A percentile compares a stretch with the other conserved stretches of the same genome.
Conservation (phyloP, 2,797 vertebrate genomes). For the Betta splendens region DNA sequence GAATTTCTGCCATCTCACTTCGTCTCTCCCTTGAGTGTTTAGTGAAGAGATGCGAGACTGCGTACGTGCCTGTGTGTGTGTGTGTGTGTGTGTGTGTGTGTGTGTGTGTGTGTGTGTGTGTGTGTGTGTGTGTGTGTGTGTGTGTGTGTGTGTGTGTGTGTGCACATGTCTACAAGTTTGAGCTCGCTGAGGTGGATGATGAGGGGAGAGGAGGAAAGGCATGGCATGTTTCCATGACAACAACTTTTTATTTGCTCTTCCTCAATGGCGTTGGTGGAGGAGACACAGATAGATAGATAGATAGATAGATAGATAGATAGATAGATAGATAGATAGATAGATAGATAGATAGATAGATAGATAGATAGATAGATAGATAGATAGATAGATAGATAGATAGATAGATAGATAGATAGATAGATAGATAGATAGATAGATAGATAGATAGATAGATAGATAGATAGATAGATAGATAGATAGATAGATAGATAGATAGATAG, state of each 20-base stretch:
- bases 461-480: conserved; percentile 25
- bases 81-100: not conserved
- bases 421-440: conserved; percentile 30
- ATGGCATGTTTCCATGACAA: conserved; percentile 80
- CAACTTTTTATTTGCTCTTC: conserved; percentile 75
- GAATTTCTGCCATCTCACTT: conserved; percentile 14
- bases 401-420: conserved; percentile 36
- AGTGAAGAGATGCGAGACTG: conserved; percentile 29
- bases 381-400: conserved; percentile 23
- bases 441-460: conserved; percentile 27
- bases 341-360: conserved; percentile 34
- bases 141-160: not conserved
- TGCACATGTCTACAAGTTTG: conserved; percentile 39
- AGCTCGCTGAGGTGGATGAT: conserved; percentile 49
- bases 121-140: not conserved
- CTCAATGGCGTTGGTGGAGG: conserved; percentile 63
- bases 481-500: conserved; percentile 22
- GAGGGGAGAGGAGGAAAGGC: conserved; percentile 65
- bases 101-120: conserved; percentile 1
- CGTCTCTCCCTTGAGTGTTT: conserved; percentile 41
- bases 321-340: conserved; percentile 28
- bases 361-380: conserved; percentile 23
- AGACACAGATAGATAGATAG: conserved; percentile 25
- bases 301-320: conserved; percentile 28
- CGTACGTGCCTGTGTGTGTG: not conserved